phyloP scores from a whole-genome alignment of 2,113 vertebrate species.

The Poeciliopsis retropinna region DNA sequence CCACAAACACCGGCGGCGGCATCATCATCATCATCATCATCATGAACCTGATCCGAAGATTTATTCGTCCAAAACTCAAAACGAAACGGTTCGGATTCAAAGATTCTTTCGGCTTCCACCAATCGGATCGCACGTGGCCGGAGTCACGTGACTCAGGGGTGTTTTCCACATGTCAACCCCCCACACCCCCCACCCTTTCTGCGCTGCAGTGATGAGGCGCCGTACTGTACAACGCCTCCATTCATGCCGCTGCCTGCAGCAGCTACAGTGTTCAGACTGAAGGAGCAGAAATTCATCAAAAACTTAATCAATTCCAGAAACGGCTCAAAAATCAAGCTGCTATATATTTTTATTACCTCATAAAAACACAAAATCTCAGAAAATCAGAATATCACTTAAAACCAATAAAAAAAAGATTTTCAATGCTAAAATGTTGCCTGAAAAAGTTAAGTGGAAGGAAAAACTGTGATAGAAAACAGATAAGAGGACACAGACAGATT shows the following conservation, averaged over 20 bases:
- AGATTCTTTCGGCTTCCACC: constrained; percentile 8
- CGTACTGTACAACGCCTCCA: background rate
- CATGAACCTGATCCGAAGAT: background rate
- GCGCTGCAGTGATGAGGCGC: background rate
- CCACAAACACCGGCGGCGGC: background rate
- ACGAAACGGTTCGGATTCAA: constrained; percentile 1
- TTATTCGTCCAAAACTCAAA: background rate
- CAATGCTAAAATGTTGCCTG: background rate
- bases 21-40: background rate
- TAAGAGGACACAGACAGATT: too few species aligned
- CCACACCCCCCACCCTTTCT: background rate
- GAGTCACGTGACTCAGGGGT: constrained; percentile 37
- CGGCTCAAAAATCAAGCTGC: background rate
- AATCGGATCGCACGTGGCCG: constrained; percentile 32
- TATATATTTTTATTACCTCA: background rate
- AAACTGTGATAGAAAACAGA: too few species aligned
- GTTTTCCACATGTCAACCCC: constrained; percentile 29
- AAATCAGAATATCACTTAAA: background rate
- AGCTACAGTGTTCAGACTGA: background rate
- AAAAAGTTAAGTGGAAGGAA: too few species aligned
- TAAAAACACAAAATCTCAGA: background rate
- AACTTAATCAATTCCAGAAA: background rate
- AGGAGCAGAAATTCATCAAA: background rate
- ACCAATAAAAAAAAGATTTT: background rate
- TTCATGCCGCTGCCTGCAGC: background rate